Evolutionary conservation across 2,113 vertebrate species (phyloP).

Genomic region (Phalacrocorax pelagicus): DNA sequence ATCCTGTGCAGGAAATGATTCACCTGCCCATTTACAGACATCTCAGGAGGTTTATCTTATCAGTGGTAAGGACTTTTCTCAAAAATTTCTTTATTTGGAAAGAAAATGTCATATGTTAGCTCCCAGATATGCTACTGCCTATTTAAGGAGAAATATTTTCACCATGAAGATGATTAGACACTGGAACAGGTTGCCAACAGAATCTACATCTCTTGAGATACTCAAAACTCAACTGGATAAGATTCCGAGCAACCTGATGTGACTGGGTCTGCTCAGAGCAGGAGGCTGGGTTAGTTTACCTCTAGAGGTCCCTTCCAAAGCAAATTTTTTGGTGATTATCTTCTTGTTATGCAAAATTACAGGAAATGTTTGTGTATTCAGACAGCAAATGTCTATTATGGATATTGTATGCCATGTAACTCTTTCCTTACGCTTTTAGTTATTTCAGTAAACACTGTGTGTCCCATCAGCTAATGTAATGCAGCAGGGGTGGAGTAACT

Average conservation of each 20-base stretch:
- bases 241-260: not conserved
- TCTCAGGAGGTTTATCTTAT: conserved; percentile 93
- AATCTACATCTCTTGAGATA: not conserved
- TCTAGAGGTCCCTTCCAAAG: not conserved
- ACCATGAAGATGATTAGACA: not conserved
- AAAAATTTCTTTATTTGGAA: not conserved
- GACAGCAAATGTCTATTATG: not conserved
- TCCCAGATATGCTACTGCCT: not conserved
- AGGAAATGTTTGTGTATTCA: not conserved
- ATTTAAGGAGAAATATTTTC: not conserved
- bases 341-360: not conserved
- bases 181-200: not conserved
- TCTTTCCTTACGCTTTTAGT: not conserved
- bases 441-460: not conserved
- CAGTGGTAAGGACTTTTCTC: conserved; percentile 83
- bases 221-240: not conserved
- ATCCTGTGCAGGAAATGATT: conserved; percentile 98
- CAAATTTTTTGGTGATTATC: not conserved
- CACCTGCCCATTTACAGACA: conserved; percentile 95
- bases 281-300: not conserved
- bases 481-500: not conserved
- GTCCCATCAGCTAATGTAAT: not conserved
- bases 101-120: not conserved
- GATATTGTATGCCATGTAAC: fast-evolving
- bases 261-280: not conserved